These are phyloP conservation scores for Stichodactyla helianthus DNA, from an alignment of 64 coral and sea anemone genomes.

Conservation along the genomic window DNA sequence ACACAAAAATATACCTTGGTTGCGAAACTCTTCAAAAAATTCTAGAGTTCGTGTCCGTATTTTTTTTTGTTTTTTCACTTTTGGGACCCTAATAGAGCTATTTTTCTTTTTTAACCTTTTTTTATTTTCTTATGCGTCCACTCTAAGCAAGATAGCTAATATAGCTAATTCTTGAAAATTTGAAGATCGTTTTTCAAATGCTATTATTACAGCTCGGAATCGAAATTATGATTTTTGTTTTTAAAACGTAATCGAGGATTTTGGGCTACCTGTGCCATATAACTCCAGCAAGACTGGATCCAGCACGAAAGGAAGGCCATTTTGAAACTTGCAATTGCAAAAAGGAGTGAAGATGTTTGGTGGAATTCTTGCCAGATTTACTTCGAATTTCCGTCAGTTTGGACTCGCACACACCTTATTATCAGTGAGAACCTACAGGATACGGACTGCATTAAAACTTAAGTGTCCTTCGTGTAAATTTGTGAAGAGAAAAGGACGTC, in stretches of 20 bases:
- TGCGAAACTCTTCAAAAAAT: too few species aligned
- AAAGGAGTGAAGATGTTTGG: slow-evolving; percentile 28
- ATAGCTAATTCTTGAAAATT: too few species aligned
- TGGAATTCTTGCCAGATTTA: slow-evolving; percentile 39
- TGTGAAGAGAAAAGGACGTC: slow-evolving; percentile 89
- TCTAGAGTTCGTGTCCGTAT: too few species aligned
- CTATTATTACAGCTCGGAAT: neutral
- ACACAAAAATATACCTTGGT: too few species aligned
- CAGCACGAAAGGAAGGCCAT: slow-evolving; percentile 26
- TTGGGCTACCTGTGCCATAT: neutral
- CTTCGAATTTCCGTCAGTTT: slow-evolving; percentile 38
- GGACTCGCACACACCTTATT: slow-evolving; percentile 59
- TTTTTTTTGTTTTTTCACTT: too few species aligned
- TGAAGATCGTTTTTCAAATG: too few species aligned
- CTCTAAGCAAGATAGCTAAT: too few species aligned
- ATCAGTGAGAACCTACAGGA: slow-evolving; percentile 78
- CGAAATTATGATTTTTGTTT: too few species aligned
- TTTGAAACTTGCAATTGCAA: slow-evolving; percentile 8
- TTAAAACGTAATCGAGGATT: too few species aligned
- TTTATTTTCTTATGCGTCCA: too few species aligned
- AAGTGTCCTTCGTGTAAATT: slow-evolving; percentile 85
- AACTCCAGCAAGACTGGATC: neutral
- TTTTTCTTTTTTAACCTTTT: too few species aligned
- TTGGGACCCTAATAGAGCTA: too few species aligned
- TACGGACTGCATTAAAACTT: slow-evolving; percentile 79